A percentile compares a stretch with the other conserved stretches of the same genome.
phyloP scores from a whole-genome alignment of 2,797 vertebrate genomes.

The Microctenopoma lineatum region DNA sequence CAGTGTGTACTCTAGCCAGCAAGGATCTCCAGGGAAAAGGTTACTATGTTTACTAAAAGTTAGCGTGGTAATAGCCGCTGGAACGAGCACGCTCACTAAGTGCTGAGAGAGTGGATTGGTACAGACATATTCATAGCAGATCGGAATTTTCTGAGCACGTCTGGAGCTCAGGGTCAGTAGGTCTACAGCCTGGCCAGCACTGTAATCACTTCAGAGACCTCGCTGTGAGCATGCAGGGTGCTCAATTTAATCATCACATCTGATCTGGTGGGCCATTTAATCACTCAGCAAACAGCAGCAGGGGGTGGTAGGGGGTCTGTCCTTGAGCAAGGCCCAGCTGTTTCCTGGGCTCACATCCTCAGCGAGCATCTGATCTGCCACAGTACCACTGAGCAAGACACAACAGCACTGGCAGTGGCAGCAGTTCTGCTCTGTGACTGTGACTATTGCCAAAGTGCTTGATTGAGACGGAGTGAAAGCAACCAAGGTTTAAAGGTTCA shows the following conservation, averaged over 20 bases:
- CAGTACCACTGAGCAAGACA: constrained; percentile 13
- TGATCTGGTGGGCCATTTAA: constrained; percentile 66
- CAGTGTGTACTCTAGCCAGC: constrained; percentile 45
- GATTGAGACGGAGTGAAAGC: constrained; percentile 6
- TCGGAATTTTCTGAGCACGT: constrained; percentile 48
- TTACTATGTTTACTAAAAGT: constrained; percentile 60
- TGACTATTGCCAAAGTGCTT: background rate
- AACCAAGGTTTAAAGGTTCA: constrained; percentile 1
- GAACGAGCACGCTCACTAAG: constrained; percentile 51
- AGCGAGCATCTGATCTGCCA: background rate
- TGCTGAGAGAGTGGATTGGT: constrained; percentile 62
- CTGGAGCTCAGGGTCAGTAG: constrained; percentile 62
- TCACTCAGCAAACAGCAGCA: constrained; percentile 65
- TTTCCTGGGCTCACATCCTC: constrained; percentile 39
- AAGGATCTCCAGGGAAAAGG: constrained; percentile 54
- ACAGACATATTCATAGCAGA: constrained; percentile 41
- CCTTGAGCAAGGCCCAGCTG: constrained; percentile 71
- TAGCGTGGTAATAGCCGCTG: constrained; percentile 15
- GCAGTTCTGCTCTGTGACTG: background rate
- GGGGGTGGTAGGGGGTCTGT: constrained; percentile 36
- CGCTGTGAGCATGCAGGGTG: constrained; percentile 34
- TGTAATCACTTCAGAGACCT: constrained; percentile 74
- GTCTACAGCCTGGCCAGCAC: constrained; percentile 58
- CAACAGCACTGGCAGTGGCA: background rate
- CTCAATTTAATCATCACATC: constrained; percentile 67